Evolutionary conservation across 1,140 invertebrate species (phyloP), one percentile per base, ranked within the genome.

Genomic region (Drosophila aff.): DNA sequence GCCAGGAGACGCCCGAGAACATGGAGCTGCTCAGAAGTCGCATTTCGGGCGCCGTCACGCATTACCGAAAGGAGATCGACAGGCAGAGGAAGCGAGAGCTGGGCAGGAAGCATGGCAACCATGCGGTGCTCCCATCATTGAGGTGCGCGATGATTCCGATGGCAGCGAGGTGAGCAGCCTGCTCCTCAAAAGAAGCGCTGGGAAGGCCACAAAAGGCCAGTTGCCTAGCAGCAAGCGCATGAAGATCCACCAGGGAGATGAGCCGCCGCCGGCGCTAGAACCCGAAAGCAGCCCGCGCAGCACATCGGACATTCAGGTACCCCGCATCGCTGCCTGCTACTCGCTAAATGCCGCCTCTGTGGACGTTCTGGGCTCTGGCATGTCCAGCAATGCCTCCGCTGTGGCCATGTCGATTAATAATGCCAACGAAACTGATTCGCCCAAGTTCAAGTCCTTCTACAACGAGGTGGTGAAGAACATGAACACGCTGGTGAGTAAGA

Each of bases 401-500:
- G 68, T 40, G 3, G 33, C 41, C 13, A 38, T 46, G 26, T 53
- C 33, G 6, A 18, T 11, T 5, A 16, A n/a, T 28, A 41, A 7
- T 61, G 0, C 15, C 31, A 31, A 8, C 7, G 58, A 71, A 3
- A 53, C 53, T 16, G 64, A 82, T 5, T 49, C 76, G 9, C 33
- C 47, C 16, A 64, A 65, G 11, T 79, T 85, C 47, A 64, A 74
- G 0, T 50, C 76, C 16, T 81, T 83, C 26, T 92, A 81, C 55
- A 81, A 87, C 43, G 82, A 87, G 26, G 91, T 92, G 1, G 87
- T 92, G 0, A 79, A 81, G 33, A 92, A 87, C 40, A 92, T 92
- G 91, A 92, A 92, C 28, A 79, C 73, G 0, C 74, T 91, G 33
- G 91, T 92, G 4, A 92, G 89, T 61, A 92, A 91, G 28, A 92